Evolutionary conservation across 2,888 invertebrate species (phyloP), one percentile per base, ranked within the genome.

Genomic region (Meliscaeva auricollis): DNA sequence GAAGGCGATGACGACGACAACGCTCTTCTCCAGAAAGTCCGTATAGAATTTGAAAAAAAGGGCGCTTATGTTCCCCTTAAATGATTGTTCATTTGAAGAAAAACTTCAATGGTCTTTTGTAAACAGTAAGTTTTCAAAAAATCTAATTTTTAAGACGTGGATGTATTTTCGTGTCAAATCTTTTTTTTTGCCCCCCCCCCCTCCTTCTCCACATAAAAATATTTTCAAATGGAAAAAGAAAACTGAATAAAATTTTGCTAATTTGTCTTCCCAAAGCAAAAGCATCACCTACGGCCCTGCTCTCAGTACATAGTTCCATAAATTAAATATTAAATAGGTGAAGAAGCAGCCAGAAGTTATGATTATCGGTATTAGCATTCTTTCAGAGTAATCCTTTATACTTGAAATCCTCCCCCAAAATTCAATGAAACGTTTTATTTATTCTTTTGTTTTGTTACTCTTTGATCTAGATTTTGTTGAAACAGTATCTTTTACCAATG

Each of bases 341-440:
- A 62, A 68, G 72, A 80, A 80, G 70, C 80, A 80, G 68, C 76
- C 13, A 68, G 54, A 66, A 69, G 48, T 80, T 79, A 79, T 69
- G 54, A 76, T 75, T 80, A 80, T 80, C 50, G 35, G 13, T 66
- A 48, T 72, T 76, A 38, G 41, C 38, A 64, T 64, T 41, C 64
- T 48, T 48, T 66, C 9, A 13, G 7, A 41, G 60, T 66, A 72
- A 66, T 82, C 70, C 72, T 82, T 81, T 38, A 5, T 38, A 38
- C 11, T 38, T 38, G 35, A 38, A 9, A 38, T 38, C 13, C 26
- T 26, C 26, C 26, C 38, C 6, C 38, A 38, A 38, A 38, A 13
- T 38, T 9, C 38, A 26, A 26, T 26, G 26, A 26, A 26, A 3
- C 26, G 26, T 38, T 13, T 38, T 11, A 44, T 22, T 17, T 35